phyloP scores from a whole-genome alignment of 2,888 invertebrate genomes.

The Epinotia brunnichana region DNA sequence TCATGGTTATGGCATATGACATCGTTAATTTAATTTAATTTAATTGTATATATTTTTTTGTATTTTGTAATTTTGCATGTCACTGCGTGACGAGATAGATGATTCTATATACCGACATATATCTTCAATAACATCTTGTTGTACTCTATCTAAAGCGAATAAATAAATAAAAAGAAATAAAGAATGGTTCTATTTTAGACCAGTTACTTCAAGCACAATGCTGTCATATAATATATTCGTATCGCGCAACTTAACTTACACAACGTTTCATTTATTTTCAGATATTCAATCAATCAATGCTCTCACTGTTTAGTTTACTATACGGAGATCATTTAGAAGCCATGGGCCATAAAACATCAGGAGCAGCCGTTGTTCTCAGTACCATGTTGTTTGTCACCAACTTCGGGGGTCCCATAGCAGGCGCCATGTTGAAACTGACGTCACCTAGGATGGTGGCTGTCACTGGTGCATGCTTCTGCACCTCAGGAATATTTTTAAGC shows the following conservation, averaged over 20 bases:
- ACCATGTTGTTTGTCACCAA: constrained; percentile 86
- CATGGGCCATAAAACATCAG: constrained; percentile 86
- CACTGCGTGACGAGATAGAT: too few species aligned
- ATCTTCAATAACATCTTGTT: too few species aligned
- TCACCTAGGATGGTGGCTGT: constrained; percentile 76
- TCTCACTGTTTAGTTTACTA: constrained; percentile 87
- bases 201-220: too few species aligned
- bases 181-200: too few species aligned
- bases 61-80: too few species aligned
- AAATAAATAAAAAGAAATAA: too few species aligned
- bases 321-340: constrained; percentile 86
- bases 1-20: too few species aligned
- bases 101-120: too few species aligned
- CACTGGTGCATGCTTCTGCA: constrained; percentile 69
- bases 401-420: constrained; percentile 88
- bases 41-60: too few species aligned
- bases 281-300: constrained; percentile 88
- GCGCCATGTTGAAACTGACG: constrained; percentile 84
- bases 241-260: neutral
- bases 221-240: too few species aligned
- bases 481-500: constrained; percentile 75
- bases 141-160: too few species aligned
- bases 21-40: too few species aligned
- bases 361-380: constrained; percentile 87
- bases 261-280: constrained; percentile 59